These are phyloP conservation scores for Squalus acanthias DNA, from an alignment of 2,797 vertebrate genomes.

Conservation along the genomic window DNA sequence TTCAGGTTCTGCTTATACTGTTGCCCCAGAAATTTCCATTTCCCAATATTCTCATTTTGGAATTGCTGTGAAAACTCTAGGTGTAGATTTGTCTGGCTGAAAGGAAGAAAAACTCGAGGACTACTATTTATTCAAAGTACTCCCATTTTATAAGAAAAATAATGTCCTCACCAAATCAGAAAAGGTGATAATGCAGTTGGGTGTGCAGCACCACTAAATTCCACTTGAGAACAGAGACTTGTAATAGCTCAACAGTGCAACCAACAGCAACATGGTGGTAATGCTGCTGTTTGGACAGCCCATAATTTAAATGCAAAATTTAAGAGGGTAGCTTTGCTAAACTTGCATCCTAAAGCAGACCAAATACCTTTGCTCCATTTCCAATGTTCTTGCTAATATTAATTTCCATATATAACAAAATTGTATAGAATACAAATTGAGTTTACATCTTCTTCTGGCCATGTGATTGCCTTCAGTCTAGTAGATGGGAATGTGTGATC, in stretches of 20 bases:
- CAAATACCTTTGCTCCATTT: neutral
- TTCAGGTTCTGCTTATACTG: neutral
- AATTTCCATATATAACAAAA: neutral
- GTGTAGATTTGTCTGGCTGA: neutral
- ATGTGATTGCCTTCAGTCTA: neutral
- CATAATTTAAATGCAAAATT: neutral
- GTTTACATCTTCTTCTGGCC: neutral
- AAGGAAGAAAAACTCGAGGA: neutral
- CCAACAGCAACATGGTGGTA: neutral
- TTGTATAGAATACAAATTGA: neutral
- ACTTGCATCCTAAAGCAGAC: neutral
- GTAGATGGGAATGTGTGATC: too few species aligned
- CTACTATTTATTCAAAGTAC: neutral
- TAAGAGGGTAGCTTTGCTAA: neutral
- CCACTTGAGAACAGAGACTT: too few species aligned
- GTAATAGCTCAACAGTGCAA: slow-evolving; percentile 12
- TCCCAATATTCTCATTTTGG: neutral
- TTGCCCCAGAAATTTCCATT: neutral
- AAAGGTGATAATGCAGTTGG: neutral
- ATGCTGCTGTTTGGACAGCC: neutral
- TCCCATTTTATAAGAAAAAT: neutral
- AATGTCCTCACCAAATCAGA: neutral
- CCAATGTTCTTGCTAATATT: neutral
- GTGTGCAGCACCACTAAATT: neutral
- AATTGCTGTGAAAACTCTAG: neutral